A percentile compares a stretch with the other conserved stretches of the same genome.
Conservation (phyloP, 2,888 invertebrate genomes). For the Acrocyrtus sp. region DNA sequence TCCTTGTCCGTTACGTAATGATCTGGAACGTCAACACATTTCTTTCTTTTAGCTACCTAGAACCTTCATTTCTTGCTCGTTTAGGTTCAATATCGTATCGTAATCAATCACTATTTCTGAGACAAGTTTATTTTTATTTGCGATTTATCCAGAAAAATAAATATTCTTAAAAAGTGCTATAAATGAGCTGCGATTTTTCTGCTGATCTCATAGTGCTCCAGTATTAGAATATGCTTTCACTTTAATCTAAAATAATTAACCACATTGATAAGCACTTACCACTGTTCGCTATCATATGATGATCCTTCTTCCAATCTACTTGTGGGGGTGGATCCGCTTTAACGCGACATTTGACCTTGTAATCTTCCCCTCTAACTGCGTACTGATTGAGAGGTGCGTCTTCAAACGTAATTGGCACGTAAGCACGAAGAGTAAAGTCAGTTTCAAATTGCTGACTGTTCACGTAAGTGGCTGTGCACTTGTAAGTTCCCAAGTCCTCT, state of each 20-base stretch:
- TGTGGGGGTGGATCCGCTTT: constrained; percentile 69
- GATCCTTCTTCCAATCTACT: constrained; percentile 85
- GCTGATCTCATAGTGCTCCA: too few relatives aligned
- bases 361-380: constrained; percentile 80
- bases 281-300: constrained; percentile 73
- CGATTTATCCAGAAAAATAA: too few relatives aligned
- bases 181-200: too few relatives aligned
- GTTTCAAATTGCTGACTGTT: constrained; percentile 58
- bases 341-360: constrained; percentile 84
- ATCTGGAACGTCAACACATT: too few relatives aligned
- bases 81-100: too few relatives aligned
- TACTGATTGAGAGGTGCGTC: constrained; percentile 87
- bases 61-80: too few relatives aligned
- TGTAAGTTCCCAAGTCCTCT: constrained; percentile 70
- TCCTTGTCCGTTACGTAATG: constrained; percentile 80
- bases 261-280: too few relatives aligned
- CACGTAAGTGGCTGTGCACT: constrained; percentile 84
- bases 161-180: too few relatives aligned
- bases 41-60: too few relatives aligned
- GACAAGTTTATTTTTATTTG: too few relatives aligned
- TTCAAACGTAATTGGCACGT: constrained; percentile 84
- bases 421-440: constrained; percentile 57
- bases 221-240: too few relatives aligned
- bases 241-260: background rate
- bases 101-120: too few relatives aligned